Base-by-base conservation (phyloP, 2,888 invertebrate genomes). In the Seladonia tumulorum region DNA sequence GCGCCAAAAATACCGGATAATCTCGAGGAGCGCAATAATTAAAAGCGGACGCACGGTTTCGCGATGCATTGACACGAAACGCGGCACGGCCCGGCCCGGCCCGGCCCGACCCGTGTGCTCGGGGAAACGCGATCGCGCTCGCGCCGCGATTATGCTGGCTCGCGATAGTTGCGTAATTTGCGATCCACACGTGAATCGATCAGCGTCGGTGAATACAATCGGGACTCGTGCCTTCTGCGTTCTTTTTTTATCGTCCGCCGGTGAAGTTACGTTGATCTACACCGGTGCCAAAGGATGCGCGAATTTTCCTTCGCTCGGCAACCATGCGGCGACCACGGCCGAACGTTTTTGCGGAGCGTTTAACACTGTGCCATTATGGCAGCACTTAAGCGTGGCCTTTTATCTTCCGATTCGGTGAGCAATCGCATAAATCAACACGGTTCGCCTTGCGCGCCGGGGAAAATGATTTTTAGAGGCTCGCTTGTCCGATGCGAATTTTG, bases 1-100 rank as follows among this genome's bases (percentile, higher is more conserved):
- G 76, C 79, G 86, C 79, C 76, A 85, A 85, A 90, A 87, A 89
- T 90, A 86, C 85, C 86, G 79, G 76, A 79, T 90, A 83, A 90
- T 88, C 81, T 84, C 79, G 79, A 68, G 82, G 35, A 74, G 72
- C 72, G 45, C 79, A 84, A 87, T 89, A 88, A 85, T 81, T 83
- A 88, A 79, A 76, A 79, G 75, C 83, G 76, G 47, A 75, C 76
- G 81, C 73, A 63, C 63, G 76, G 79, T 80, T 81, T 83, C 85
- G 79, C 79, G 73, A 45, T 79, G 79, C 86, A 78, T 78, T 60
- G 68, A 42, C 49, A 57, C 74, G 76, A 45, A 53, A 71, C 81
- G 60, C 45, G 29, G 18, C 35, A n/a, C n/a, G 66, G 35, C 18
- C 68, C 45, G 29, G 18, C 35, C n/a, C n/a, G 66, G 29, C 18